Base-by-base conservation (phyloP, 2,113 vertebrate genomes). In the Abramis brama region DNA sequence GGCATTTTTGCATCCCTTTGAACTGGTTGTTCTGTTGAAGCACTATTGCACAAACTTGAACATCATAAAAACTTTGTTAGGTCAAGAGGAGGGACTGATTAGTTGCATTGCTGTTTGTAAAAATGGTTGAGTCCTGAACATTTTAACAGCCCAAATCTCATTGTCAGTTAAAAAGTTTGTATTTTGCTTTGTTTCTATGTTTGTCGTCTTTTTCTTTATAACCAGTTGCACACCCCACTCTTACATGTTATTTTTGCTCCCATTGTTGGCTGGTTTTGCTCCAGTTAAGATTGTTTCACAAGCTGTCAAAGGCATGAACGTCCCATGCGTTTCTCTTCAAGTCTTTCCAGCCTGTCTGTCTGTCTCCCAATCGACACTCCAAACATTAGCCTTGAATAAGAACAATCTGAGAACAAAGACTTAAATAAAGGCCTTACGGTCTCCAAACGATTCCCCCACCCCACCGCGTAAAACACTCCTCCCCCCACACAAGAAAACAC, bases 391-490 rank as follows among this genome's bases (percentile, higher is more conserved):
- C 89, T 43, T 90, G 92, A 94, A 92, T 93, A 92, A 92, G 92
- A 95, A 90, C 91, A 93, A 93, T 92, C 82, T 87, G 92, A 93
- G 93, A 94, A 94, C 94, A 94, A 95, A 94, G 93, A 93, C 91
- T 93, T 90, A 93, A 94, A 94, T 86, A 88, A 89, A 91, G 90
- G 91, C 91, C 93, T 95, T 94, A 94, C 92, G 91, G 93, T 93
- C 93, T 94, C 94, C 93, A 95, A 95, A 94, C 85, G 90, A 94
- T 91, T 91, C 91, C 92, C 93, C 94, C 93, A 79, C 62, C 74
- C 77, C 66, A 52, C 91, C 90, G 92, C 94, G 91, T 95, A 94
- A 95, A 94, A 93, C 91, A 93, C 93, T 93, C 94, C 94, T 92
- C 93, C 94, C 94, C 93, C 93, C 91, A 89, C 91, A 91, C 92